Percentiles rank a stretch among this genome's conserved stretches.
phyloP scores from a whole-genome alignment of 2,797 vertebrate genomes.

The Tapera naevia region DNA sequence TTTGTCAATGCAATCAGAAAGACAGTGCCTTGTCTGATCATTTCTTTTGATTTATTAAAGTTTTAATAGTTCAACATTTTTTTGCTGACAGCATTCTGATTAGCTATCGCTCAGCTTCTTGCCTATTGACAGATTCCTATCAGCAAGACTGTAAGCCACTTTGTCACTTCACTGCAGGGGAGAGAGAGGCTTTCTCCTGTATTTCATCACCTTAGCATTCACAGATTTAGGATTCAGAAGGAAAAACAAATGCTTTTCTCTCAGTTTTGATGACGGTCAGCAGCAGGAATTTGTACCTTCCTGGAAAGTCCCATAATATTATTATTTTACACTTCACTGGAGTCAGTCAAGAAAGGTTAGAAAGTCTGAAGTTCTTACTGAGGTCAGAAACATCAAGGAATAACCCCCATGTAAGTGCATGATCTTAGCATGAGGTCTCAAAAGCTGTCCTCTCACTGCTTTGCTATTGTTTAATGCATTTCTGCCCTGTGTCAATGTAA shows the following conservation, averaged over 20 bases:
- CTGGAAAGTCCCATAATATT: background rate
- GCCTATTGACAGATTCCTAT: background rate
- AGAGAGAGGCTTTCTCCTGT: background rate
- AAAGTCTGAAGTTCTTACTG: background rate
- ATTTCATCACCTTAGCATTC: background rate
- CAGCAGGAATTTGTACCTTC: background rate
- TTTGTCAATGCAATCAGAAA: background rate
- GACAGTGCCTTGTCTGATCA: background rate
- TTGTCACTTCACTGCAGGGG: background rate
- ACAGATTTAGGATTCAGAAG: background rate
- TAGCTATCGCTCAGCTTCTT: background rate
- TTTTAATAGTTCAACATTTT: background rate
- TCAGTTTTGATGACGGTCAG: background rate
- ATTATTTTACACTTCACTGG: background rate
- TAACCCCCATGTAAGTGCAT: background rate
- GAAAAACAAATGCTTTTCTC: background rate
- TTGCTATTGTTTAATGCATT: background rate
- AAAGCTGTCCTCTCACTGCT: background rate
- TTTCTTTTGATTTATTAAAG: background rate
- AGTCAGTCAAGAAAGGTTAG: slow-evolving; percentile 9
- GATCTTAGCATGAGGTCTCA: background rate
- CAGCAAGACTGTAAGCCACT: background rate
- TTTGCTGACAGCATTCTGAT: background rate
- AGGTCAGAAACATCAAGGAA: background rate
- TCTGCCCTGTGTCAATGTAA: background rate